Evolutionary conservation across 2,888 invertebrate species (phyloP).

Genomic region (Epinotia ramella): DNA sequence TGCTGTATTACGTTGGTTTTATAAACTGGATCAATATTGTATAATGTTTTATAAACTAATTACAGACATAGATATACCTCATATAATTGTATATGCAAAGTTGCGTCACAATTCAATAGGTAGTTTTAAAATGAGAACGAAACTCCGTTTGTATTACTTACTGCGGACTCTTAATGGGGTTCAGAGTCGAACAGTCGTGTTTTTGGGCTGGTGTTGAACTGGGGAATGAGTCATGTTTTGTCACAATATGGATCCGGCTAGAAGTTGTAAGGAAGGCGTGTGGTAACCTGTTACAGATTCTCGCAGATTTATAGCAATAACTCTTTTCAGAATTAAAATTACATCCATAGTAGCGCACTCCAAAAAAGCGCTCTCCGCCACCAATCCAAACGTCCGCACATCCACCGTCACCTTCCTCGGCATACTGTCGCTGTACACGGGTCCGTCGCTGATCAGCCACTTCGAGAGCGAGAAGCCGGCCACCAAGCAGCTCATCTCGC

Average conservation of each 20-base stretch:
- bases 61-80: no score
- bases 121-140: no score
- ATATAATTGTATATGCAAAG: no score
- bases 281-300: no score
- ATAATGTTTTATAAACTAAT: no score
- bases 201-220: neutral
- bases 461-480: slow-evolving; percentile 95
- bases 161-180: no score
- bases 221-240: neutral
- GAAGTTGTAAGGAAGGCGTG: neutral
- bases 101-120: no score
- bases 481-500: slow-evolving; percentile 92
- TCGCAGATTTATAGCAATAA: no score
- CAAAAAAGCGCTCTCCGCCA: slow-evolving; percentile 93
- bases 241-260: neutral
- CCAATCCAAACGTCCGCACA: slow-evolving; percentile 93
- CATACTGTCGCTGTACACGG: slow-evolving; percentile 92
- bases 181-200: no score
- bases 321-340: slow-evolving; percentile 86
- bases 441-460: slow-evolving; percentile 89
- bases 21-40: no score
- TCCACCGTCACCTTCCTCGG: slow-evolving; percentile 91
- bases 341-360: slow-evolving; percentile 90
- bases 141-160: no score
- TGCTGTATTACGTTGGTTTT: no score